Evolutionary conservation across 2,797 vertebrate genomes (phyloP), one percentile per base, ranked within the genome.

Genomic region (Mareca strepera): DNA sequence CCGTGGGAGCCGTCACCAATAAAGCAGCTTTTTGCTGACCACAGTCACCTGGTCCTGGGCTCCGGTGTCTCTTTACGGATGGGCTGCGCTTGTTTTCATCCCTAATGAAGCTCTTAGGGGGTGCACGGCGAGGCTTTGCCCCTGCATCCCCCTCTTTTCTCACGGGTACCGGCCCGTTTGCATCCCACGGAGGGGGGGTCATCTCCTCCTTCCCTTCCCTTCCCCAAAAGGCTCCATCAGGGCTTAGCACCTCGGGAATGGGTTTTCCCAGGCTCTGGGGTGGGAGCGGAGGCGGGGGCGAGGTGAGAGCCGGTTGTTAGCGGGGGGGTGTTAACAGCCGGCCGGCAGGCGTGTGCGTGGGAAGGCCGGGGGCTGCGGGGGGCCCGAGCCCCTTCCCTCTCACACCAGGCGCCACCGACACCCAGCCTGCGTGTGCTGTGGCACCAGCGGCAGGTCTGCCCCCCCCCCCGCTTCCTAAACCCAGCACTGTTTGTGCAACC

Each of bases 11-110:
- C 84, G 41, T 97, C 98, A 94, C 95, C 97, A 99, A 99, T 99
- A 99, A 99, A 99, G 98, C 93, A 97, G 97, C 96, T 98, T 98
- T 98, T 98, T 97, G 98, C 98, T 98, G 98, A 98, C 96, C 98
- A 97, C 93, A 88, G 13, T 95, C 66, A 90, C 77, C 63, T 87
- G 92, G 50, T 92, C 82, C 69, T 6, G 55, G 83, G 48, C 84
- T 97, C 92, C 14, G 1, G 84, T 0, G 82, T 96, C 82, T 96
- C 76, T 96, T 94, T 95, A 73, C 77, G 91, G 78, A 73, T 14
- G 63, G 50, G 74, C 74, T 93, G 83, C 4, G 25, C 75, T 66
- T 9, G 16, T 87, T 93, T 0, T 82, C 48, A 18, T 83, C 93
- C 88, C 82, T 25, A 33, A 35, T 1, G 11, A 25, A 59, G 79